Evolutionary conservation across 2,113 vertebrate species (phyloP), one percentile per base, ranked within the genome.

Genomic region (Neopipo cinnamomea): DNA sequence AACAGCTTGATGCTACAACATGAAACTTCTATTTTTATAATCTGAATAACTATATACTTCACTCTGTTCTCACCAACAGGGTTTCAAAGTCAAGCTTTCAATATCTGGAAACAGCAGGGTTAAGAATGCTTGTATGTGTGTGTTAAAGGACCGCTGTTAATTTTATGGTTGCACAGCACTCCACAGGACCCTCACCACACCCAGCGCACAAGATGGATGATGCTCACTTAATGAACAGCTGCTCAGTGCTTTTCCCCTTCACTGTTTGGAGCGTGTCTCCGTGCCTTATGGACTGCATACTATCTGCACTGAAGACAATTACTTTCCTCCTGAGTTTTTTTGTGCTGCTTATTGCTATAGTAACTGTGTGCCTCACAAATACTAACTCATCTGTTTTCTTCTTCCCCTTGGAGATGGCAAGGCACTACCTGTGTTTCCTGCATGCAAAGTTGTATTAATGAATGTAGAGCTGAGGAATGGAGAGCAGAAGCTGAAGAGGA

Each of bases 321-420:
- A 94, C 85, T 88, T 95, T 67, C 82, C 91, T 95, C 63, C 8
- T 66, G 90, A 93, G 81, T 85, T 90, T 85, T 94, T 47, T 75
- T 63, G 78, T 80, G 66, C 66, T 74, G 82, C 88, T 85, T 70
- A 96, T 95, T 25, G 23, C 93, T 96, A 95, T 95, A 96, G 94
- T 97, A 95, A 95, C 95, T 93, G 91, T n/a, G 56, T 71, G 81
- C 89, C 93, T 93, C 73, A 44, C 85, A 91, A 87, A 79, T 59
- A 88, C 78, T 28, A 90, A 58, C 87, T 89, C 78, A 79, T 91
- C 82, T 74, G n/a, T 77, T 94, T 85, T 62, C 42, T 70, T 56
- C 80, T 66, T 76, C 67, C n/a, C 65, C 30, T 66, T 12, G 5
- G 63, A 93, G 90, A 35, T 1, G 6, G 78, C 49, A 80, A 61